Conservation (phyloP, 2,797 vertebrate genomes). For the Enteromius viviparus region DNA sequence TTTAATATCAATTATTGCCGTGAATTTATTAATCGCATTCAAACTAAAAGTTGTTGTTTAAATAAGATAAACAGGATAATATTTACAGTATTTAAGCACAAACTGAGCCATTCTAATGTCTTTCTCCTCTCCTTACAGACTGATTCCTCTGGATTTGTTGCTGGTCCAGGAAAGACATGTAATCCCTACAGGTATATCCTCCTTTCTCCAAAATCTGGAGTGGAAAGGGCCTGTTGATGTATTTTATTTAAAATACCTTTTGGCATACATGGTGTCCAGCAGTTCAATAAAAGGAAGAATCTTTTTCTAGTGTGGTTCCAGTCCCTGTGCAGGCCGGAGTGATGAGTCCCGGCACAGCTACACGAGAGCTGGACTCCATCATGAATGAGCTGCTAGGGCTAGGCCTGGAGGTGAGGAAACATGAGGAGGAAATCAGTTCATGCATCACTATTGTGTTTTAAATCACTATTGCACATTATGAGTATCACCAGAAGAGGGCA, state of each 20-base stretch:
- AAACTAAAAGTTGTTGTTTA: too few species aligned
- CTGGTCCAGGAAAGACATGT: background rate
- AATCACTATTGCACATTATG: conserved; percentile 15
- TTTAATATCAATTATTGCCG: background rate
- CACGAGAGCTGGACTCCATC: conserved; percentile 75
- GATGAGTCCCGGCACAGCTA: conserved; percentile 65
- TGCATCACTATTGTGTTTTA: background rate
- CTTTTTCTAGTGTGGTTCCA: conserved; percentile 67
- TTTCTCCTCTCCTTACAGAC: background rate
- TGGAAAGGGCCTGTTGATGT: background rate
- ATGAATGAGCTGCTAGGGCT: conserved; percentile 73
- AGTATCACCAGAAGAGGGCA: conserved; percentile 72
- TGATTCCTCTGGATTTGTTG: background rate
- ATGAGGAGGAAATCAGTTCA: background rate
- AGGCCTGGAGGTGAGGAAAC: conserved; percentile 67
- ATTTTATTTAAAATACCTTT: background rate
- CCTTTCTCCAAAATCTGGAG: background rate
- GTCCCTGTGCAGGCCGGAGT: conserved; percentile 60
- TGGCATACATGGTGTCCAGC: background rate
- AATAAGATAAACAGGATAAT: background rate
- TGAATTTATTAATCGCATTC: too few species aligned
- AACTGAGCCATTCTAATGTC: background rate
- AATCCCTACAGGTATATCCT: conserved; percentile 36
- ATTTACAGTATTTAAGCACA: background rate
- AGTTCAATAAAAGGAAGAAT: conserved; percentile 9